Conservation (phyloP, 2,797 vertebrate species). For the Trematomus bernacchii region DNA sequence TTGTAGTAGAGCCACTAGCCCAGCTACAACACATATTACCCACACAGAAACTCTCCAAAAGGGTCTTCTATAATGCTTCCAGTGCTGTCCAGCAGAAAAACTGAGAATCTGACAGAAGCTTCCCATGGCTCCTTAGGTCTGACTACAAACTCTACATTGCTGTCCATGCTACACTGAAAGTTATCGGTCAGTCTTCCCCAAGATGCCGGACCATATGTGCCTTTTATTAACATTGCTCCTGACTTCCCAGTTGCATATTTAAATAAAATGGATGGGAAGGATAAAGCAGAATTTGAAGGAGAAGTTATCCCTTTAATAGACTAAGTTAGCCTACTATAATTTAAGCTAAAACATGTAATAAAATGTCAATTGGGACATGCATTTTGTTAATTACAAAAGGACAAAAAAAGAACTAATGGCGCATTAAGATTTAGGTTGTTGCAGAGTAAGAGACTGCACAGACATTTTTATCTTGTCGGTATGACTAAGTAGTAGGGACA, state of each 20-base stretch:
- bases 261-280: not conserved
- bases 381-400: conserved; percentile 5
- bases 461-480: not conserved
- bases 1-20: not conserved
- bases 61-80: no score
- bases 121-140: not conserved
- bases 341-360: conserved; percentile 1
- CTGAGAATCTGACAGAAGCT: not conserved
- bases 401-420: conserved; percentile 5
- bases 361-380: not conserved
- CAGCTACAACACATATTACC: not conserved
- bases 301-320: not conserved
- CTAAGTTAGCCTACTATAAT: not conserved
- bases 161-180: conserved; percentile 15
- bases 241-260: not conserved
- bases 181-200: not conserved
- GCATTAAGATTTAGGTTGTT: conserved; percentile 11
- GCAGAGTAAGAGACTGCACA: not conserved
- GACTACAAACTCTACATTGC: not conserved
- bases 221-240: not conserved
- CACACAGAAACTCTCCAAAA: no score
- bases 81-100: not conserved
- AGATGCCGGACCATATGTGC: not conserved
- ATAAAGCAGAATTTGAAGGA: not conserved
- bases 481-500: not conserved